Percentiles rank a stretch among this genome's conserved stretches.
Conservation (phyloP, 1,140 invertebrate genomes). For the Heliothis virescens region DNA sequence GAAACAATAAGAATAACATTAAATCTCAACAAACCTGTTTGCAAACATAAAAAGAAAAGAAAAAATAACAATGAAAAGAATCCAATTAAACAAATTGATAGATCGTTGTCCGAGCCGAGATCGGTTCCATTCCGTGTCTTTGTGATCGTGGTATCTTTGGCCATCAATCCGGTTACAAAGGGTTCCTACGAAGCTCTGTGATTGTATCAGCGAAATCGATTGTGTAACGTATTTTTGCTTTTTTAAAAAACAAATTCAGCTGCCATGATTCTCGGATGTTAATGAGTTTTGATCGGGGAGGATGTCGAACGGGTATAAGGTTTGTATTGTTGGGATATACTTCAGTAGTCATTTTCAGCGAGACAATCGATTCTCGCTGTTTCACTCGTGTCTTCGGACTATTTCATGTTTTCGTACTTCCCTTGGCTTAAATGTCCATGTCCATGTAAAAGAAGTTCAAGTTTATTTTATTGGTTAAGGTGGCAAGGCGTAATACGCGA, state of each 20-base stretch:
- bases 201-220: conserved; percentile 64
- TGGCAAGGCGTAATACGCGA: too few relatives aligned
- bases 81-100: conserved; percentile 84
- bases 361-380: too few relatives aligned
- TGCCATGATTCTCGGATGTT: conserved; percentile 29
- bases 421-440: too few relatives aligned
- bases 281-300: conserved; percentile 26
- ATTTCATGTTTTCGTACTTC: too few relatives aligned
- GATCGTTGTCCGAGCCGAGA: conserved; percentile 62
- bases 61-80: conserved; percentile 71
- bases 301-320: background rate
- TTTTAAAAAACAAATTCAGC: conserved; percentile 49
- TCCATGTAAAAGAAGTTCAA: too few relatives aligned
- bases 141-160: conserved; percentile 73
- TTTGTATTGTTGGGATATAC: background rate
- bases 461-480: too few relatives aligned
- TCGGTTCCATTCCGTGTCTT: conserved; percentile 68
- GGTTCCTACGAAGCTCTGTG: conserved; percentile 62
- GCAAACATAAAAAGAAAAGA: conserved; percentile 63
- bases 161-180: conserved; percentile 68
- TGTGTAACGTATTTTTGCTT: conserved; percentile 59
- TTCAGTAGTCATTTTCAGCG: background rate
- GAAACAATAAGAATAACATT: conserved; percentile 66
- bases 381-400: too few relatives aligned
- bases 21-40: conserved; percentile 73